phyloP scores from a whole-genome alignment of 2,113 vertebrate genomes.

The Clarias batrachus region DNA sequence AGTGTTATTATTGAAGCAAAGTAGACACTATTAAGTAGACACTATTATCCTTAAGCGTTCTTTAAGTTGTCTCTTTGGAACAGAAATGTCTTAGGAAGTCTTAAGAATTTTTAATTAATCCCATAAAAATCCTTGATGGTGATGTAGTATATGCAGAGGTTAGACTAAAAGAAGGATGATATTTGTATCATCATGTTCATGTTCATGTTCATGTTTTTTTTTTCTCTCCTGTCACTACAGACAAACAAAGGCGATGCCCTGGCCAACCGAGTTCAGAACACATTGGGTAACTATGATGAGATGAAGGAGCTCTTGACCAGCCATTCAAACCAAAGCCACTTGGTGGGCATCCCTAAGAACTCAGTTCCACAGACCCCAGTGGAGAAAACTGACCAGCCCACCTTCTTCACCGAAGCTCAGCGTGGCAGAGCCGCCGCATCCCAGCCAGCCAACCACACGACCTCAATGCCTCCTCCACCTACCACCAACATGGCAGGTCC shows the following conservation, averaged over 20 bases:
- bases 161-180: not conserved
- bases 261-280: conserved; percentile 88
- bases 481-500: conserved; percentile 58
- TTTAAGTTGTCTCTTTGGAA: not conserved
- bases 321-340: conserved; percentile 90
- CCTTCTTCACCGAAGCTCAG: conserved; percentile 58
- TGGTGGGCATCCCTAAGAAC: conserved; percentile 95
- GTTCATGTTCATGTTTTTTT: not conserved
- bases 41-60: not conserved
- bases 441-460: conserved; percentile 72
- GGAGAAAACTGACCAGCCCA: conserved; percentile 60
- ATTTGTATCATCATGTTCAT: not conserved
- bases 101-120: not conserved
- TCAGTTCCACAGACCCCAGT: conserved; percentile 77
- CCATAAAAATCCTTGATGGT: not conserved
- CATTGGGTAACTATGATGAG: conserved; percentile 92
- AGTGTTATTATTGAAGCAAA: not conserved
- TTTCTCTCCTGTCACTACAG: conserved; percentile 67
- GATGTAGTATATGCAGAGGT: not conserved
- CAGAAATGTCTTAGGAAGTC: not conserved
- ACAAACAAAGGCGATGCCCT: conserved; percentile 91
- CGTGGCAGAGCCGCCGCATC: conserved; percentile 58
- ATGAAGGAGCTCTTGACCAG: conserved; percentile 70
- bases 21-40: not conserved
- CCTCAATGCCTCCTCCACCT: conserved; percentile 63